Percentiles rank a stretch among this genome's conserved stretches.
Conservation (phyloP, 37 sponge, comb jelly and placozoan species). For the Agelas oroides region DNA sequence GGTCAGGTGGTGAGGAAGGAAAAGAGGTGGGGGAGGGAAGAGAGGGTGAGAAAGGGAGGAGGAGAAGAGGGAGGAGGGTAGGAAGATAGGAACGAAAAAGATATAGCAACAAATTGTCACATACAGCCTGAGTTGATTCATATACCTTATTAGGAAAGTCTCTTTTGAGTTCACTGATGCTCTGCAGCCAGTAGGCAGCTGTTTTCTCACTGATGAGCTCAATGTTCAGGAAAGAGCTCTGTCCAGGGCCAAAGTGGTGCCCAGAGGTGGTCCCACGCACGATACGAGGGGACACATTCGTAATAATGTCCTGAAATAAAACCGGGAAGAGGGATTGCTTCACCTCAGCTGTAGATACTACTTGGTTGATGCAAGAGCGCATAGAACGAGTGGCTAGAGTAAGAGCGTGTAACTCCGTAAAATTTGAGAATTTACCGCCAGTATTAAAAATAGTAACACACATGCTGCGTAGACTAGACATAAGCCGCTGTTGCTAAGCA, state of each 20-base stretch:
- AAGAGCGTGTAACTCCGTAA: no score
- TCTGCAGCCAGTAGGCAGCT: constrained; percentile 94
- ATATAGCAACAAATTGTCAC: background rate
- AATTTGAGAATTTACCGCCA: no score
- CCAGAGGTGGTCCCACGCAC: constrained; percentile 92
- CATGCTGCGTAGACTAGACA: no score
- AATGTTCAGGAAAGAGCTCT: constrained; percentile 94
- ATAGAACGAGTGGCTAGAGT: no score
- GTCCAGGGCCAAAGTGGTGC: constrained; percentile 89
- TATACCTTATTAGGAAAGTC: constrained; percentile 89
- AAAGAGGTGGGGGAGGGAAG: background rate
- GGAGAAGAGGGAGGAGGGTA: background rate
- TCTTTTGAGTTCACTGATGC: constrained; percentile 88
- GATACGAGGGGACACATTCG: constrained; percentile 97
- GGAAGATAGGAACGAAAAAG: background rate
- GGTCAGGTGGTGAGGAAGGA: no score
- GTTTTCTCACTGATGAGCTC: constrained; percentile 98
- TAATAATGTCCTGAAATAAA: constrained; percentile 78
- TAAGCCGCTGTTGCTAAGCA: no score
- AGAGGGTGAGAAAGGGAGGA: background rate
- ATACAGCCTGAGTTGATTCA: background rate
- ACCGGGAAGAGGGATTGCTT: background rate
- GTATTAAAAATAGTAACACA: no score
- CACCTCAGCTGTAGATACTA: no score
- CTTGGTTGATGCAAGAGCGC: no score